phyloP scores from a whole-genome alignment of 2,888 invertebrate genomes.

The Tachina grossa region DNA sequence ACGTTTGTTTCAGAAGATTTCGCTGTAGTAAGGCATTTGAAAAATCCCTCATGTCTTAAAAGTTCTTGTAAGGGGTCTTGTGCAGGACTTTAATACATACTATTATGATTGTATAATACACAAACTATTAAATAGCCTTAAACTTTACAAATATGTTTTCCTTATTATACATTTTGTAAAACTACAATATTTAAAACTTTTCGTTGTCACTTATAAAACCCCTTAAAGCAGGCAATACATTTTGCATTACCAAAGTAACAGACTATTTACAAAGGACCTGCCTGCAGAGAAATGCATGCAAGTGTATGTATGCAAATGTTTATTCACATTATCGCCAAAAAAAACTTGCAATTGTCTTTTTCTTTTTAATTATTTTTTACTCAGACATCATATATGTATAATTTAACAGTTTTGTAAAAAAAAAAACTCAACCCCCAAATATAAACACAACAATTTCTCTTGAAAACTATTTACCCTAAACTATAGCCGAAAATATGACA shows the following conservation, averaged over 20 bases:
- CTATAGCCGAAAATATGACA: constrained; percentile 13
- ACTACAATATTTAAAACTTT: neutral
- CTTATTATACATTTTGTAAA: neutral
- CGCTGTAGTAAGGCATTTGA: too few species aligned
- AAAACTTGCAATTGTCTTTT: constrained; percentile 4
- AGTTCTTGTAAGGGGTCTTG: too few species aligned
- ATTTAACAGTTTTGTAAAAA: neutral
- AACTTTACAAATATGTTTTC: constrained; percentile 8
- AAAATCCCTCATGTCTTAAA: too few species aligned
- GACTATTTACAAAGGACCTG: neutral
- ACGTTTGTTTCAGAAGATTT: too few species aligned
- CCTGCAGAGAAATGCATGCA: constrained; percentile 25
- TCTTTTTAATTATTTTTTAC: constrained; percentile 18
- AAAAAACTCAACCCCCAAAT: constrained; percentile 22
- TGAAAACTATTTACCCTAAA: constrained; percentile 9
- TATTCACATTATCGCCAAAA: neutral
- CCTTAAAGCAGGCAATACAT: constrained; percentile 7
- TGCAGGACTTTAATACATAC: too few species aligned
- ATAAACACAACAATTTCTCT: constrained; percentile 6
- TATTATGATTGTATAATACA: too few species aligned
- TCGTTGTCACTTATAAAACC: neutral
- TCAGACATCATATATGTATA: neutral
- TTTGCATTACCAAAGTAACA: constrained; percentile 20
- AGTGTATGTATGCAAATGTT: neutral
- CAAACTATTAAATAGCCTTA: constrained; percentile 33